Percentiles rank a stretch among this genome's conserved stretches.
Evolutionary conservation across 92 coral and sea anemone species (phyloP).

Genomic region (Porites lobata): DNA sequence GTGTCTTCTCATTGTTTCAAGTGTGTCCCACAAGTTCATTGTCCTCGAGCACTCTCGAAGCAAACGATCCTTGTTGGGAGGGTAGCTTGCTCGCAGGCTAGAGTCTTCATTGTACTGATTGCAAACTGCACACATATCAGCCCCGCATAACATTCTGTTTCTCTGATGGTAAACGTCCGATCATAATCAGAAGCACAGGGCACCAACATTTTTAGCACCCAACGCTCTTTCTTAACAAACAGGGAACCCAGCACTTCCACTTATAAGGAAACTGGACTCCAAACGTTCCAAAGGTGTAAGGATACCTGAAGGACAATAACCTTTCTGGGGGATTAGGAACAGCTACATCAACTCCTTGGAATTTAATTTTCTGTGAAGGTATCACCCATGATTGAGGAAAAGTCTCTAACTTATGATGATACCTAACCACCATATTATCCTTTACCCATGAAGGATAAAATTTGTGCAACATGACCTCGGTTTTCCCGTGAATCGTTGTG

Average conservation of each 20-base stretch:
- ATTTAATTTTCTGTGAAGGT: slow-evolving; percentile 67
- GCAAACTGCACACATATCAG: no score
- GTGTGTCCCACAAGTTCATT: no score
- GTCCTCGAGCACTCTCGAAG: no score
- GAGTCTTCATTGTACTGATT: no score
- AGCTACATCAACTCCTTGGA: slow-evolving; percentile 74
- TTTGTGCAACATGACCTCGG: slow-evolving; percentile 65
- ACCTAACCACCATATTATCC: slow-evolving; percentile 63
- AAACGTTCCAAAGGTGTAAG: slow-evolving; percentile 61
- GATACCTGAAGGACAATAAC: slow-evolving; percentile 72
- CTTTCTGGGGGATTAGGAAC: slow-evolving; percentile 74
- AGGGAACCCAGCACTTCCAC: slow-evolving; percentile 95
- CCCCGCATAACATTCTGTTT: no score
- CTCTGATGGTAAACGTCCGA: no score
- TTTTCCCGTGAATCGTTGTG: slow-evolving; percentile 51
- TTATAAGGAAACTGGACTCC: slow-evolving; percentile 84
- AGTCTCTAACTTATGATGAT: slow-evolving; percentile 60
- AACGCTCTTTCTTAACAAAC: slow-evolving; percentile 60
- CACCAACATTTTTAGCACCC: slow-evolving; percentile 13
- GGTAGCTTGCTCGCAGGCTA: no score
- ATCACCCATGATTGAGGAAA: slow-evolving; percentile 82
- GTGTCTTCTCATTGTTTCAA: no score
- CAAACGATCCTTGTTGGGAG: no score
- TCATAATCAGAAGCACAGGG: no score
- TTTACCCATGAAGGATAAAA: slow-evolving; percentile 70